Evolutionary conservation across 2,113 vertebrate genomes (phyloP).

Genomic region (Cyprinus carpio): DNA sequence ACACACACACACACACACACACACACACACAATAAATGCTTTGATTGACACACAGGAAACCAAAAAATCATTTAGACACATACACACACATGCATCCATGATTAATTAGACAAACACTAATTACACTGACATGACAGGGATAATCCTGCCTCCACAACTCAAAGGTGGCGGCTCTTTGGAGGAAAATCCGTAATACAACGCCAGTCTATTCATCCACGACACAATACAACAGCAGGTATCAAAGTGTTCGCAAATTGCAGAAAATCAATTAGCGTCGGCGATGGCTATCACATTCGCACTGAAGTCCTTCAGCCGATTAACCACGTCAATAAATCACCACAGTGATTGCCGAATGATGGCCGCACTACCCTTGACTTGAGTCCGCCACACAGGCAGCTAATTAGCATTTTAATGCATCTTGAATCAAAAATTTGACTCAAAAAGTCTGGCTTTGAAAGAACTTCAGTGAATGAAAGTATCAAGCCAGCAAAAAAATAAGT

Average conservation of each 20-base stretch:
- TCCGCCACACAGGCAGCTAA: slow-evolving; percentile 36
- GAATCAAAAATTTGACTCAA: neutral
- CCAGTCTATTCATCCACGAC: slow-evolving; percentile 43
- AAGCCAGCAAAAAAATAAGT: slow-evolving; percentile 28
- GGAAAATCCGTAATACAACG: neutral
- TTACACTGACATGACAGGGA: neutral
- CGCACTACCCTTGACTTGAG: slow-evolving; percentile 1
- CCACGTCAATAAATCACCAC: slow-evolving; percentile 73
- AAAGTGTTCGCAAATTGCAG: slow-evolving; percentile 68
- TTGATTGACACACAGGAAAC: slow-evolving; percentile 44
- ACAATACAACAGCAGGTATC: slow-evolving; percentile 69
- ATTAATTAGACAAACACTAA: slow-evolving; percentile 35
- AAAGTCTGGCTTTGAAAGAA: slow-evolving; percentile 19
- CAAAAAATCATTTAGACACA: slow-evolving; percentile 20
- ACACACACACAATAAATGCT: too few relatives aligned
- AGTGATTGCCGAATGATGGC: slow-evolving; percentile 15
- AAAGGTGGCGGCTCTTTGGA: neutral
- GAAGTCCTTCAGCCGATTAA: slow-evolving; percentile 71
- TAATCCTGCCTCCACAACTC: slow-evolving; percentile 15
- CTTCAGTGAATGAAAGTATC: slow-evolving; percentile 38
- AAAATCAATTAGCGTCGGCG: slow-evolving; percentile 76
- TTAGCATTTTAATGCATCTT: slow-evolving; percentile 59
- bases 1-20: too few relatives aligned
- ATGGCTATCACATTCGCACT: slow-evolving; percentile 71
- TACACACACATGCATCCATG: slow-evolving; percentile 41